Evolutionary conservation across 2,888 invertebrate species (phyloP), one percentile per base, ranked within the genome.

Genomic region (Leucoptera coffeella): DNA sequence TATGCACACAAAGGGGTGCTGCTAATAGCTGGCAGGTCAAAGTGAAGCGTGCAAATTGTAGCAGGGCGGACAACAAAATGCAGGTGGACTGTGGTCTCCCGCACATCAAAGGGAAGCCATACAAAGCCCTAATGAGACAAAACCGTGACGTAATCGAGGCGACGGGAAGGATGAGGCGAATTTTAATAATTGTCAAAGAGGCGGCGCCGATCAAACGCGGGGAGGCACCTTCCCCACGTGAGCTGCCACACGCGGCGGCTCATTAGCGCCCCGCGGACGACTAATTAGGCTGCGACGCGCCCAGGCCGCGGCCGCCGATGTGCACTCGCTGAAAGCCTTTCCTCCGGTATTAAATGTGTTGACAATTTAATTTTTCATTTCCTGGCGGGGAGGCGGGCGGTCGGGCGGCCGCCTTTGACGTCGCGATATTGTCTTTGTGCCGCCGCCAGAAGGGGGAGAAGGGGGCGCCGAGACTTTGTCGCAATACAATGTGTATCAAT

Each of bases 161-260:
- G 65, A 65, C 58, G 59, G 69, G 61, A 67, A 69, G 64, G 67
- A 64, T 65, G 64, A 60, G 67, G 67, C 71, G 62, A 69, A 72
- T 72, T 72, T 72, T 72, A 71, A 72, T 72, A 72, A 72, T 71
- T 72, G 72, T 72, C 72, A 72, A 72, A 72, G 72, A 71, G 67
- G 61, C 69, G 69, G 71, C 61, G 51, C 48, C 67, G 65, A 69
- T 69, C 69, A 71, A 71, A 71, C 62, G 64, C 54, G 47, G 45
- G 35, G 30, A 26, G 28, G 33, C 23, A 23, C 29, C 30, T 29
- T 29, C 28, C 30, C 14, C 24, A 54, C 53, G 60, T 45, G 58
- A 58, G 60, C 60, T 60, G 56, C 58, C 48, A 54, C 60, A 60
- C 60, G 19, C 28, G 24, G 57, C 50, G 61, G 51, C 64, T 65